Evolutionary conservation across 1,140 invertebrate species (phyloP), one percentile per base, ranked within the genome.

Genomic region (Parasteatoda tepidariorum): DNA sequence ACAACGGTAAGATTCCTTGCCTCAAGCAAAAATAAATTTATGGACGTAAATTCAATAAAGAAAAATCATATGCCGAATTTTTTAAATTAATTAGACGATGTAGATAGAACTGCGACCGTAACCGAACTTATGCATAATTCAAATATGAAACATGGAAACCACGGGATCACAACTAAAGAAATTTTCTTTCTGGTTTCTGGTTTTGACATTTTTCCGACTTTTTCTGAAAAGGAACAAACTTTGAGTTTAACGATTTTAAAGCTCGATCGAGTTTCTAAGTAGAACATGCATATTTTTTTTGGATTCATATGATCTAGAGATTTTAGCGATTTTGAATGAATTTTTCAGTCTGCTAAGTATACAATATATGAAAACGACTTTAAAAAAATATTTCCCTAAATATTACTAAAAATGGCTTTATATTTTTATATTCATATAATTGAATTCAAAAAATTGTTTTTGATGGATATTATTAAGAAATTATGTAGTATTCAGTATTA

Each of bases 31-130:
- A 76, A 76, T 76, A 48, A 66, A 57, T 24, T 13, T 64, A n/a
- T 9, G 4, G 31, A 31, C 38, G 59, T 76, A 76, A 76, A 76
- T 76, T 76, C 66, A 66, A 76, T 76, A 76, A n/a, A 76, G 61
- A 33, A 28, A 66, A 76, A 76, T 75, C 34, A 64, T 64, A 66
- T 54, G 74, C 61, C 24, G 38, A 33, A 31, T 76, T 24, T 66
- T n/a, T 64, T 76, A 76, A 76, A 76, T 66, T 76, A 76, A 76
- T 76, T 76, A 66, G 74, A 76, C 41, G 34, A 61, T 31, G 30
- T 64, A 34, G 34, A 11, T 48, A 30, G 59, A 76, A 75, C 33
- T 22, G n/a, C 57, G n/a, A 59, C 57, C 9, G 59, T 24, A 48
- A 11, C 15, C 5, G 38, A 54, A 54, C n/a, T 13, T 31, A 64